Base-by-base conservation (phyloP, 1,140 invertebrate species). In the Cherax destructor region DNA sequence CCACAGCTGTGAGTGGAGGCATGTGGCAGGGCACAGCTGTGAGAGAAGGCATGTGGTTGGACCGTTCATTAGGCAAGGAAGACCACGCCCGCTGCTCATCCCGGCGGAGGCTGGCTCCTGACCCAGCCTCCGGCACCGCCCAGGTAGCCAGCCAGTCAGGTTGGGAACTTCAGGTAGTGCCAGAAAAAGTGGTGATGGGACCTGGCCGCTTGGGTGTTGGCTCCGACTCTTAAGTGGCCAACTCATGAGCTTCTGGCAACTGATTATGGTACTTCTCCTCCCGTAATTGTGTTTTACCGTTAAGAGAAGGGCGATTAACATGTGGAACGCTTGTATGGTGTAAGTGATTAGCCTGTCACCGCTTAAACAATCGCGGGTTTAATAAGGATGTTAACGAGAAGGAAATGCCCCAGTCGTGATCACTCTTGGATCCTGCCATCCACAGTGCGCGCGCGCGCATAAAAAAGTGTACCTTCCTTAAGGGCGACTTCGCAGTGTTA, bases 151-250 rank as follows among this genome's bases (percentile, higher is more conserved):
- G 61, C 41, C 80, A 61, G 52, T 52, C 80, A 86, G 72, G 52
- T 50, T 10, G 52, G 52, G 65, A 78, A 77, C 52, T 18, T 47
- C 49, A 21, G 61, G 59, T 59, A 41, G 30, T 78, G 52, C 10
- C 49, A 56, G 50, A 86, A 86, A 86, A 86, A 86, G 50, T 86
- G 52, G 85, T 50, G 85, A 59, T 41, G 85, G 47, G n/a, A 78
- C 76, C 65, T 52, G 41, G 69, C 72, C 50, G 50, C 24, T 59
- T 56, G 74, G 85, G 85, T 78, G 85, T n/a, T 86, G 85, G 72
- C 47, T 18, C 52, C 16, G 10, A 52, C 59, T 13, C 50, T 10
- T 10, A n/a, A 76, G 84, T 47, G 74, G 61, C 24, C 52, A 47
- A 76, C 85, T 52, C 24, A 9, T 10, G 50, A 78, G 50, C 16